phyloP scores from a whole-genome alignment of 1,140 invertebrate species.

The Diorhabda elongata region DNA sequence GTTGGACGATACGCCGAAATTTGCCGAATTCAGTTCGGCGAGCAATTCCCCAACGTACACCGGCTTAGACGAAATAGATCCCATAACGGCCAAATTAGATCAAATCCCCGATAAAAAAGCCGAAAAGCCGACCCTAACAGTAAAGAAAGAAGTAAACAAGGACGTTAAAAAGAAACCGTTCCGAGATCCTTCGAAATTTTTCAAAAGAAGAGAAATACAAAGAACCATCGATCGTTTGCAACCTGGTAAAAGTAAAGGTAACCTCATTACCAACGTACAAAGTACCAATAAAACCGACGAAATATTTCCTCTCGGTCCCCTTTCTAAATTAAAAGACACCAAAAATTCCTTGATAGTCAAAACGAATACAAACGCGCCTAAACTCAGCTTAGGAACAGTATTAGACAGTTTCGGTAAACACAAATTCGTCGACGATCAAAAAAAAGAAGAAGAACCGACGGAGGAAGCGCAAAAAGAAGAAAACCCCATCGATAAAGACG shows the following conservation, averaged over 20 bases:
- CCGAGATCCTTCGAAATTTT: slow-evolving; percentile 47
- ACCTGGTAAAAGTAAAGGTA: slow-evolving; percentile 77
- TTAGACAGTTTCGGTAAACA: slow-evolving; percentile 62
- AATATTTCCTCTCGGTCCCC: slow-evolving; percentile 45
- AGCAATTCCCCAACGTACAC: slow-evolving; percentile 65
- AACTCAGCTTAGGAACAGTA: slow-evolving; percentile 76
- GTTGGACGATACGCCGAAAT: slow-evolving; percentile 76
- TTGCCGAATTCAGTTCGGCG: slow-evolving; percentile 67
- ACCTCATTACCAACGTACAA: slow-evolving; percentile 60
- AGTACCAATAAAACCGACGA: slow-evolving; percentile 52
- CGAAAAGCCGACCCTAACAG: slow-evolving; percentile 37
- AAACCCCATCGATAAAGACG: not conserved
- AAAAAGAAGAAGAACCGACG: slow-evolving; percentile 40
- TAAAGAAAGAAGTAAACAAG: slow-evolving; percentile 35
- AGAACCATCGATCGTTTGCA: slow-evolving; percentile 77
- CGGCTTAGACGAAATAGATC: slow-evolving; percentile 52
- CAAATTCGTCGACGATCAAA: slow-evolving; percentile 54
- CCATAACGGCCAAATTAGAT: slow-evolving; percentile 26
- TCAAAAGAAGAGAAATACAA: slow-evolving; percentile 68
- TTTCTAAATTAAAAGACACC: slow-evolving; percentile 51
- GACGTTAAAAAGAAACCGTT: slow-evolving; percentile 42
- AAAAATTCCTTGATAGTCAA: slow-evolving; percentile 54
- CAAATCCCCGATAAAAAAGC: slow-evolving; percentile 30
- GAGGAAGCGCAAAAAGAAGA: slow-evolving; percentile 21
- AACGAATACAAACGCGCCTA: slow-evolving; percentile 62